These are phyloP conservation scores for Agrotis puta DNA, from an alignment of 2,888 invertebrate species.

Conservation along the genomic window DNA sequence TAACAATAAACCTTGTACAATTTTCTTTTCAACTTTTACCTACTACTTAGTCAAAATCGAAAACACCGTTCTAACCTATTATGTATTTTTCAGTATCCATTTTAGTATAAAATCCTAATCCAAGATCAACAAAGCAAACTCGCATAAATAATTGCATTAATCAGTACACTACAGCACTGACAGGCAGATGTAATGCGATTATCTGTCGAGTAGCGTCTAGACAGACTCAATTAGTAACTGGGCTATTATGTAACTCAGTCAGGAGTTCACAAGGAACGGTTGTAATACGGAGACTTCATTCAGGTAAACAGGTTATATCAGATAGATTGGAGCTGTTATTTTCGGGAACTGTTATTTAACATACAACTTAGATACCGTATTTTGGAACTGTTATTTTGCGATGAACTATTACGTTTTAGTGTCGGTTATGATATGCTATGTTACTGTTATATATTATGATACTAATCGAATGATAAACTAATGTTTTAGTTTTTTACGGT, in stretches of 20 bases:
- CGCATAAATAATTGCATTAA: conserved; percentile 46
- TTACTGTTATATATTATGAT: too few species aligned
- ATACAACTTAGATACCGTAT: not conserved
- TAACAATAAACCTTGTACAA: not conserved
- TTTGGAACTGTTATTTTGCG: conserved; percentile 9
- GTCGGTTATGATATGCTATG: not conserved
- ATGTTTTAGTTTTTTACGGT: too few species aligned
- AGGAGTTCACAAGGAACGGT: conserved; percentile 41
- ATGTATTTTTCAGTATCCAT: not conserved
- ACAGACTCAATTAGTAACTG: conserved; percentile 63
- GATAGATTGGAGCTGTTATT: conserved; percentile 27
- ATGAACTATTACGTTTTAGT: not conserved
- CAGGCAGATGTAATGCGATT: conserved; percentile 57
- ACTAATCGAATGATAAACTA: too few species aligned
- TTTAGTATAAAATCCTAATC: not conserved
- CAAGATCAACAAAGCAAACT: conserved; percentile 29
- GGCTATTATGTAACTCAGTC: conserved; percentile 60
- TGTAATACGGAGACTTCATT: conserved; percentile 34
- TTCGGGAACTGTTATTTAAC: conserved; percentile 23
- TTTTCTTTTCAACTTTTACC: not conserved
- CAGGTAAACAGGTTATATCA: conserved; percentile 32
- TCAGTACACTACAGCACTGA: conserved; percentile 34
- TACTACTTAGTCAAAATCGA: not conserved
- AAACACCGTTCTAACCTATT: not conserved
- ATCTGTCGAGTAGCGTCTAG: conserved; percentile 64